Evolutionary conservation across 2,888 invertebrate genomes (phyloP).

Genomic region (Lochmaea crataegi): DNA sequence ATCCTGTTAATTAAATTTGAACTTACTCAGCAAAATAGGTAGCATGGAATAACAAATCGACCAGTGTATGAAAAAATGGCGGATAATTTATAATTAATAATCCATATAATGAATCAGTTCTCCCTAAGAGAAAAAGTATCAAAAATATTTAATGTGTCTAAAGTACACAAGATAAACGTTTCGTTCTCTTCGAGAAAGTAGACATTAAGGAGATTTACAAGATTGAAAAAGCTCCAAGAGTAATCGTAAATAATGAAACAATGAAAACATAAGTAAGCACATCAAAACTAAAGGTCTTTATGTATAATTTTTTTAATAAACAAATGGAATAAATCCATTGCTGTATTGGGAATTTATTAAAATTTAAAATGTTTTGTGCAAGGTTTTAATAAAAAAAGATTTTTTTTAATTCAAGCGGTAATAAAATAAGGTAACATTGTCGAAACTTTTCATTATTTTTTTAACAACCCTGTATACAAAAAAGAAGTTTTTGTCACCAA

Average conservation of each 20-base stretch:
- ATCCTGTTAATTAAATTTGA: not conserved
- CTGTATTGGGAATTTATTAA: too few relatives aligned
- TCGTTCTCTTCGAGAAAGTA: not conserved
- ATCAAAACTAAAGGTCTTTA: not conserved
- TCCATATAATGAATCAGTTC: not conserved
- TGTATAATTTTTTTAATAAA: not conserved
- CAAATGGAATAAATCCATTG: not conserved
- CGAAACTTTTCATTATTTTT: too few relatives aligned
- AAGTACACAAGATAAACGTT: constrained; percentile 8
- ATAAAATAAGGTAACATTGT: too few relatives aligned
- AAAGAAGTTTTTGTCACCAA: too few relatives aligned
- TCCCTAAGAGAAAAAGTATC: not conserved
- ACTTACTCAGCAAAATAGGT: not conserved
- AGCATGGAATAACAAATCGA: too few relatives aligned
- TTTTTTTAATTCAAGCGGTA: too few relatives aligned
- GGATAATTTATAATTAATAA: not conserved
- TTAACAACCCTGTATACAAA: too few relatives aligned
- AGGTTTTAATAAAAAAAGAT: too few relatives aligned
- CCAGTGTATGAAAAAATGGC: not conserved
- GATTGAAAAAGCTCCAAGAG: not conserved
- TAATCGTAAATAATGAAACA: not conserved
- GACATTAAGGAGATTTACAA: constrained; percentile 7
- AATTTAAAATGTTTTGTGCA: too few relatives aligned
- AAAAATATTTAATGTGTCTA: not conserved
- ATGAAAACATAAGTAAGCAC: not conserved